phyloP scores from a whole-genome alignment of 2,888 invertebrate species.

The Latrodectus elegans region DNA sequence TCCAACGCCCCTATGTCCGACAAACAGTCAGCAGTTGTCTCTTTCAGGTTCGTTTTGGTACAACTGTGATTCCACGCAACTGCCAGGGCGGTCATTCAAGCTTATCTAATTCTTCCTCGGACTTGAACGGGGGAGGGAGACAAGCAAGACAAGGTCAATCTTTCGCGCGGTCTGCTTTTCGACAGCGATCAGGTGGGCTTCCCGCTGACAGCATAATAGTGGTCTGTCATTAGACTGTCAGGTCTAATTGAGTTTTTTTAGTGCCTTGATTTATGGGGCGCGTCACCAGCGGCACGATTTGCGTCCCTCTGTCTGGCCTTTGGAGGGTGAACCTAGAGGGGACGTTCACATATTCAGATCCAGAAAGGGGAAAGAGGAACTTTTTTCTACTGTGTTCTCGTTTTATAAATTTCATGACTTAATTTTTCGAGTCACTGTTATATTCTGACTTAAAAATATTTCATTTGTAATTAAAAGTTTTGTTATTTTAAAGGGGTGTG shows the following conservation, averaged over 20 bases:
- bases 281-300: neutral
- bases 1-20: too few relatives aligned
- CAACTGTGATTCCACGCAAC: too few relatives aligned
- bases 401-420: too few relatives aligned
- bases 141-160: slow-evolving; percentile 58
- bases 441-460: too few relatives aligned
- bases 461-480: too few relatives aligned
- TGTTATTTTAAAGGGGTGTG: too few relatives aligned
- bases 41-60: too few relatives aligned
- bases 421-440: too few relatives aligned
- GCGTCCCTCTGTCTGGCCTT: neutral
- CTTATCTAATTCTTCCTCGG: slow-evolving; percentile 44
- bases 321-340: slow-evolving; percentile 8
- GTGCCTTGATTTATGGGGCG: slow-evolving; percentile 60
- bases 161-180: slow-evolving; percentile 34
- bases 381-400: too few relatives aligned
- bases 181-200: slow-evolving; percentile 61
- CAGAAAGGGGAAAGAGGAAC: neutral
- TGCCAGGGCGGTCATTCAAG: slow-evolving; percentile 20
- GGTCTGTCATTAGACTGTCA: slow-evolving; percentile 65
- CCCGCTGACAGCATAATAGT: slow-evolving; percentile 64
- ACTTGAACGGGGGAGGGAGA: slow-evolving; percentile 3
- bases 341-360: neutral
- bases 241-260: slow-evolving; percentile 66
- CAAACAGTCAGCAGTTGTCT: neutral